Evolutionary conservation across 2,113 vertebrate species (phyloP).

Genomic region (Condylura cristata): DNA sequence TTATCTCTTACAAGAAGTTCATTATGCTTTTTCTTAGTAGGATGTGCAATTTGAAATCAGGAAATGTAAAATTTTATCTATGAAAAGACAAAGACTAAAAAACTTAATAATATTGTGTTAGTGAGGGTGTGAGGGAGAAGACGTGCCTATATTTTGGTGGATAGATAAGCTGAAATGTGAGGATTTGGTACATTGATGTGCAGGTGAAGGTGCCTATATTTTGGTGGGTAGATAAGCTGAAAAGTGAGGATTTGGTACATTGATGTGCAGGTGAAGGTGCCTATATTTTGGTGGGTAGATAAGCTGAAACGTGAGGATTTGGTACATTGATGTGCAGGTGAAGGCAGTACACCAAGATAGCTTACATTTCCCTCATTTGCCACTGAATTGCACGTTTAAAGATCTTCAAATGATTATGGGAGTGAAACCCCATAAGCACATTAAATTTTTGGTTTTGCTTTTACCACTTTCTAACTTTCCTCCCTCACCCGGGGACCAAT

Average conservation of each 20-base stretch:
- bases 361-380: not conserved
- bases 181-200: not conserved
- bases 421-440: not conserved
- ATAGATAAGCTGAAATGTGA: not conserved
- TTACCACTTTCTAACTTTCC: not conserved
- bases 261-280: not conserved
- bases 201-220: not conserved
- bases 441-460: not conserved
- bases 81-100: not conserved
- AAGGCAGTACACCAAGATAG: too few species aligned
- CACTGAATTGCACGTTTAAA: not conserved
- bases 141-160: not conserved
- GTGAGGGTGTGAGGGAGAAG: not conserved
- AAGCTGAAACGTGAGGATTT: not conserved
- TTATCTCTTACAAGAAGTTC: not conserved
- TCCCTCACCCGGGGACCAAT: not conserved
- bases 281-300: not conserved
- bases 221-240: not conserved
- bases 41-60: not conserved
- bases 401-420: not conserved
- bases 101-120: not conserved
- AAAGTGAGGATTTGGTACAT: not conserved
- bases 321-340: too few species aligned
- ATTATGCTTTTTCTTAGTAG: not conserved
- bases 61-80: not conserved